Percentiles rank a stretch among this genome's conserved stretches.
These are phyloP conservation scores for Geophilus truncorum DNA, from an alignment of 2,888 invertebrate genomes.

Conservation along the genomic window DNA sequence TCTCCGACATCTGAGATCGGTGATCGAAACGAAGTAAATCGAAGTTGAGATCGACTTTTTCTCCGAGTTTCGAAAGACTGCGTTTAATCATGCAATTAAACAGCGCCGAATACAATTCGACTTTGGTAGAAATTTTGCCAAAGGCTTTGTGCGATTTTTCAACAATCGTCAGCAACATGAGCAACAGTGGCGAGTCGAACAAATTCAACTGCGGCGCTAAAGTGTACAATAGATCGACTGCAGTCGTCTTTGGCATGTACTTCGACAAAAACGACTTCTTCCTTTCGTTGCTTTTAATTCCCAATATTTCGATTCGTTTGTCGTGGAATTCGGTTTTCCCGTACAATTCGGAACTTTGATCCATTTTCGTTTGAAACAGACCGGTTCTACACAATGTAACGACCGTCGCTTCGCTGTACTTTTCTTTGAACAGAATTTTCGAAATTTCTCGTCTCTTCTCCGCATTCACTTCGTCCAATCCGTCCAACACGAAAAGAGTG, in stretches of 20 bases:
- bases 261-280: neutral
- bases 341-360: neutral
- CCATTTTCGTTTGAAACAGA: neutral
- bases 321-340: neutral
- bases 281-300: neutral
- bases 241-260: neutral
- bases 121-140: neutral
- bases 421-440: neutral
- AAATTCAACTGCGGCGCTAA: neutral
- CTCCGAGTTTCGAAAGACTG: neutral
- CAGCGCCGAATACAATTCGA: neutral
- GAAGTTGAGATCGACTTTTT: neutral
- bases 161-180: neutral
- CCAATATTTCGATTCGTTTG: neutral
- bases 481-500: neutral
- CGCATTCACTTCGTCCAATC: neutral
- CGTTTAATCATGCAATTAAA: neutral
- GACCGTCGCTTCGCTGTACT: neutral
- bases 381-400: neutral
- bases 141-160: neutral
- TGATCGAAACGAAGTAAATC: too few species aligned
- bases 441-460: neutral
- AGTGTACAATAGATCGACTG: neutral
- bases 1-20: too few species aligned
- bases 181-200: neutral